Conservation (phyloP, 2,113 vertebrate genomes). For the Tetraodon nigroviridis region DNA sequence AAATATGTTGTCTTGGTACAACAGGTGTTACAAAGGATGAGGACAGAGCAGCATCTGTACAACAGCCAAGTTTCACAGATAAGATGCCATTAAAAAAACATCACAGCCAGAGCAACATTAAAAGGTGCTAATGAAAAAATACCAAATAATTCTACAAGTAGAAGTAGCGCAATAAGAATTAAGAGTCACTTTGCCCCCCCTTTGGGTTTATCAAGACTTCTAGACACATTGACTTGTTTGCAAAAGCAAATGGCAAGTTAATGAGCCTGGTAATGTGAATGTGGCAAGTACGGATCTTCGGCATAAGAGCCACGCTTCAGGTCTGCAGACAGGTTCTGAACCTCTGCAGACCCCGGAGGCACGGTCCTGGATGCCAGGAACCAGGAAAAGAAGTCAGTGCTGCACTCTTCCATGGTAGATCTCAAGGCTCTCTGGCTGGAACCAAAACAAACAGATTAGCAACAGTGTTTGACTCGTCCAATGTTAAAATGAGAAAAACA, state of each 20-base stretch:
- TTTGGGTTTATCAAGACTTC: no score
- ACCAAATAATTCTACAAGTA: not conserved
- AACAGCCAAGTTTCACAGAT: slow-evolving; percentile 11
- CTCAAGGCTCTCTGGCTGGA: slow-evolving; percentile 68
- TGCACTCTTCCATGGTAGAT: slow-evolving; percentile 72
- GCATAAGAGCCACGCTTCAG: not conserved
- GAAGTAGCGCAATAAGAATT: no score
- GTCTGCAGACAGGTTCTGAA: not conserved
- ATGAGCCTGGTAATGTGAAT: not conserved
- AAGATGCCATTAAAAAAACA: slow-evolving; percentile 15
- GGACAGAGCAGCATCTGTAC: slow-evolving; percentile 24
- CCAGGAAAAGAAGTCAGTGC: slow-evolving; percentile 59
- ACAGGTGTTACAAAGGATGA: slow-evolving; percentile 18
- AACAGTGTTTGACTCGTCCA: no score
- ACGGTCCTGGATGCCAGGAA: slow-evolving; percentile 29
- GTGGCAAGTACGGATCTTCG: not conserved
- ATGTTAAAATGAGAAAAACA: no score
- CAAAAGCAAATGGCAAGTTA: no score
- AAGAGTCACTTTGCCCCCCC: no score
- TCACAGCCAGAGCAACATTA: slow-evolving; percentile 5
- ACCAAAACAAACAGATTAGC: slow-evolving; percentile 5
- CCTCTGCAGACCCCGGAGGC: slow-evolving; percentile 38
- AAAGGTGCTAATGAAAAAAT: slow-evolving; percentile 14
- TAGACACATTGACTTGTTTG: no score
- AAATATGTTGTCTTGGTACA: not conserved